phyloP scores from a whole-genome alignment of 2,113 vertebrate genomes.

The Tapirus terrestris region DNA sequence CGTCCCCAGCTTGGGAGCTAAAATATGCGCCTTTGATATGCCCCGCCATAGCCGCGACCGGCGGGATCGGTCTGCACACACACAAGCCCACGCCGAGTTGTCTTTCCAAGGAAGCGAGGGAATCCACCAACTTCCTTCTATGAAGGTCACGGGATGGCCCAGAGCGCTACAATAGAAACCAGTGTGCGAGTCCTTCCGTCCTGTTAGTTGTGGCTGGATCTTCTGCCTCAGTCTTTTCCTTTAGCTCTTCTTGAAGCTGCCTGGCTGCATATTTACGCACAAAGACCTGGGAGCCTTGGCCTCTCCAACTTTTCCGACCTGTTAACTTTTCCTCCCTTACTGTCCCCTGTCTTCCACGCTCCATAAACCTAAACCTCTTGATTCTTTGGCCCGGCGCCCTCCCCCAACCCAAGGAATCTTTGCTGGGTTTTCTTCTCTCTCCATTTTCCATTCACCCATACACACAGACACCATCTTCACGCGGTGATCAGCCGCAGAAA shows the following conservation, averaged over 20 bases:
- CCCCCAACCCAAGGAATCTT: conserved; percentile 50
- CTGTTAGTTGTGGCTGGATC: neutral
- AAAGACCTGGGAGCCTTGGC: conserved; percentile 61
- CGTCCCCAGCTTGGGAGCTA: neutral
- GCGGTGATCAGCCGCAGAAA: neutral
- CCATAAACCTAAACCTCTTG: neutral
- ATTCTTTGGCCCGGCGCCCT: neutral
- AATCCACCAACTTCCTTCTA: conserved; percentile 63
- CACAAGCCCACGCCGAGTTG: neutral
- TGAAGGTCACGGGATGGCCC: conserved; percentile 64
- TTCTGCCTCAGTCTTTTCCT: conserved; percentile 41
- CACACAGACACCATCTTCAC: conserved; percentile 63
- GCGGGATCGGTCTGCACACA: neutral
- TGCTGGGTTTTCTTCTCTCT: neutral
- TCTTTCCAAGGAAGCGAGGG: conserved; percentile 43
- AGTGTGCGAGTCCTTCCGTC: neutral
- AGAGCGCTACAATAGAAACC: neutral
- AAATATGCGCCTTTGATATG: conserved; percentile 19
- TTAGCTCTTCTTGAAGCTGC: neutral
- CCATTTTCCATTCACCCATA: conserved; percentile 41
- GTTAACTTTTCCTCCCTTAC: conserved; percentile 69
- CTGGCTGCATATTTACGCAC: conserved; percentile 34
- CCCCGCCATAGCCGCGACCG: neutral
- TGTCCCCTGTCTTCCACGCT: neutral
- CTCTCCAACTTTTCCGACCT: conserved; percentile 75